Conservation (phyloP, 1,140 invertebrate genomes). For the Drosophila parabipectinata region DNA sequence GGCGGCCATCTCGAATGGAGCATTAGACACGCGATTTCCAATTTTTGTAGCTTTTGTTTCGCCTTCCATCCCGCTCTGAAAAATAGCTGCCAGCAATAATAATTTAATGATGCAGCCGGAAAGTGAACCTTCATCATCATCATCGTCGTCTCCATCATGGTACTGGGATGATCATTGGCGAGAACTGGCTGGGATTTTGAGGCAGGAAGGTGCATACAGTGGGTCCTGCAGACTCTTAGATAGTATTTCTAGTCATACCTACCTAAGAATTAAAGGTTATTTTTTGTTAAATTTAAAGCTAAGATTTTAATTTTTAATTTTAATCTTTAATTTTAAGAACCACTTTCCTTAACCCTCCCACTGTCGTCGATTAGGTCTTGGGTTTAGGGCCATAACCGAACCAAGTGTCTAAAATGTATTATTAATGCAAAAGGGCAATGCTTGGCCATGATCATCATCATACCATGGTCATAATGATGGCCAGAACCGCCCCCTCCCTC, state of each 20-base stretch:
- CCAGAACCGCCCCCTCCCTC: neutral
- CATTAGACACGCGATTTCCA: conserved; percentile 74
- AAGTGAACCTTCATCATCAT: conserved; percentile 60
- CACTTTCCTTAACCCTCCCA: neutral
- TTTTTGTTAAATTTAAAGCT: neutral
- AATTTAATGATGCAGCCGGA: conserved; percentile 77
- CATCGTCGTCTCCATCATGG: conserved; percentile 11
- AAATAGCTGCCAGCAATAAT: conserved; percentile 68
- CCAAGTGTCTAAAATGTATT: conserved; percentile 70
- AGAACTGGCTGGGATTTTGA: conserved; percentile 8
- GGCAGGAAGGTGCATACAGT: neutral
- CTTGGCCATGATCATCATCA: conserved; percentile 30
- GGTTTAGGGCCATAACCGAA: conserved; percentile 14
- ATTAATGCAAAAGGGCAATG: conserved; percentile 69
- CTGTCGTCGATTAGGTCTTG: neutral
- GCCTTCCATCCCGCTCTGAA: conserved; percentile 28
- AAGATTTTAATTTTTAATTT: neutral
- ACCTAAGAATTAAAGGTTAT: no score
- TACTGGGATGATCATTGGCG: conserved; percentile 10
- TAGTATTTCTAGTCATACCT: no score
- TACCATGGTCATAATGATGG: conserved; percentile 16
- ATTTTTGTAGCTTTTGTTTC: conserved; percentile 51
- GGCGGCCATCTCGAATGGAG: conserved; percentile 58
- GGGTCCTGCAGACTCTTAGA: no score
- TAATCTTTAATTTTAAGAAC: no score